Base-by-base conservation (phyloP, 2,113 vertebrate genomes). In the Equus przewalskii region DNA sequence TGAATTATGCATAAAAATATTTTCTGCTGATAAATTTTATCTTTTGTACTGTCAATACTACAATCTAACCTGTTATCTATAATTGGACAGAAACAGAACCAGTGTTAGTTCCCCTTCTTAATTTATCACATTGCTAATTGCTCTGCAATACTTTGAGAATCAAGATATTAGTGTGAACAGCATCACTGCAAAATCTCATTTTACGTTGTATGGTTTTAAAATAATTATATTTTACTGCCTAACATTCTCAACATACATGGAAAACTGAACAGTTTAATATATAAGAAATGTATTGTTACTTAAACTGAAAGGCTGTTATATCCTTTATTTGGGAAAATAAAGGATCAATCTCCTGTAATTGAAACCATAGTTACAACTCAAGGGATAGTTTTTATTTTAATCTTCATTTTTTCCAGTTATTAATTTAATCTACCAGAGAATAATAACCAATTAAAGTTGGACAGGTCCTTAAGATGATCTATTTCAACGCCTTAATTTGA, bases 1-100 rank as follows among this genome's bases (percentile, higher is more conserved):
- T 56, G 22, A 78, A 96, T 95, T 91, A 72, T 83, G 72, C 76
- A 70, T 67, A 95, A 91, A 95, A 93, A 46, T 56, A 80, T 81
- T 70, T 72, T 97, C 56, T 79, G 24, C 36, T 82, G 75, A 46
- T 46, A 26, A 86, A 75, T 44, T 84, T 96, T 93, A 78, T 79
- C 28, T 92, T 91, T 62, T 93, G 3, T 70, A 80, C 2, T 58
- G 49, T 15, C 33, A 67, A 33, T 67, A 81, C 76, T 60, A 51
- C 7, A 49, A 60, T 51, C 49, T 92, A 83, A 33, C 41, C 36
- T 91, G 11, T 83, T 80, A 82, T n/a, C 26, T 60, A 15, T n/a
- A 67, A 90, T 13, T 12, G 22, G n/a, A 44, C 16, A 94, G 36
- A 90, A 89, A 92, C 21, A 62, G 36, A 91, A 30, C 11, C 36